These are phyloP conservation scores for Macrosoma leucophasiata DNA, from an alignment of 2,888 invertebrate species.

Conservation along the genomic window DNA sequence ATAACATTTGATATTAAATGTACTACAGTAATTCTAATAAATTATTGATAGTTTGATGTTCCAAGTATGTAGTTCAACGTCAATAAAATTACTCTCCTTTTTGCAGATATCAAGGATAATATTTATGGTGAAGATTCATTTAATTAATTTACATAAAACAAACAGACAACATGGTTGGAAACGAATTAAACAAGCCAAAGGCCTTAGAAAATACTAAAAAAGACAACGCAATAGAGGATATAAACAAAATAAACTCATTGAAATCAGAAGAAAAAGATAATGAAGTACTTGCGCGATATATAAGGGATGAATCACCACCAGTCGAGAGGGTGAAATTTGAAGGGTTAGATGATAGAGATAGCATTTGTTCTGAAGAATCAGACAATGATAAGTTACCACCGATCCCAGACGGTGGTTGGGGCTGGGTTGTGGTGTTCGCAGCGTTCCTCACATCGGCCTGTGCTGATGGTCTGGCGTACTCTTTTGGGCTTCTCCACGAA, in stretches of 20 bases:
- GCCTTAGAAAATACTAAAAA: constrained; percentile 17
- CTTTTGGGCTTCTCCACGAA: constrained; percentile 91
- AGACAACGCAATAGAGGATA: constrained; percentile 34
- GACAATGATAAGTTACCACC: constrained; percentile 65
- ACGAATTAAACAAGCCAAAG: constrained; percentile 11
- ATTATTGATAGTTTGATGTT: no score
- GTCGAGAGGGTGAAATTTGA: constrained; percentile 62
- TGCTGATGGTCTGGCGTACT: constrained; percentile 94
- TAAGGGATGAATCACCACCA: constrained; percentile 36
- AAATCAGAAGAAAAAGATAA: constrained; percentile 42
- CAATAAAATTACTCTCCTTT: no score
- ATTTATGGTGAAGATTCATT: no score
- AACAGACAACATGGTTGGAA: constrained; percentile 7
- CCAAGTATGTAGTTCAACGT: no score
- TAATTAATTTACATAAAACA: background rate
- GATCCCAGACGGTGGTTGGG: constrained; percentile 90
- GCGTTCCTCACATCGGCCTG: constrained; percentile 91
- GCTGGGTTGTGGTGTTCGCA: constrained; percentile 91
- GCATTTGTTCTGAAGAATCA: constrained; percentile 53
- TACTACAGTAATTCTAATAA: no score
- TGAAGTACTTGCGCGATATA: constrained; percentile 36
- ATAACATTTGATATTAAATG: no score
- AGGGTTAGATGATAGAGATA: constrained; percentile 63
- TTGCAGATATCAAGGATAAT: no score
- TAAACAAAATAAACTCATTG: constrained; percentile 54